Base-by-base conservation (phyloP, 2,888 invertebrate genomes). In the Pristionchus fissidentatus region DNA sequence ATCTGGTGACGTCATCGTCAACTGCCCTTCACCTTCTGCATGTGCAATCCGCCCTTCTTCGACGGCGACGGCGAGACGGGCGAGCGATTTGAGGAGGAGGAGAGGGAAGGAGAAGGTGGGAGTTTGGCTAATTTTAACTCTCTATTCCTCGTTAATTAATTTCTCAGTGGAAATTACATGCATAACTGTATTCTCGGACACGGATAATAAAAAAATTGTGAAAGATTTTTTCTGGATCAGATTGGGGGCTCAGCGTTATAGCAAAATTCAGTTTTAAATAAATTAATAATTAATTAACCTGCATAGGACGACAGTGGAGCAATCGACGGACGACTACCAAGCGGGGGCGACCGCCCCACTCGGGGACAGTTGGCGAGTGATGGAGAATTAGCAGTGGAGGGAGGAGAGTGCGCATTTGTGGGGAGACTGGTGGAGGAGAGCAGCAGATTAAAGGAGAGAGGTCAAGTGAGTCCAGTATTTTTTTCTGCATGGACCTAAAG, bases 1-100 rank as follows among this genome's bases (percentile, higher is more conserved):
- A 55, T 4, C n/a, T 82, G 46, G 55, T 43, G 4, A 35, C 26
- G 15, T 35, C 46, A n/a, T 62, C 46, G 19, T 22, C 43, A n/a
- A n/a, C 43, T 3, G 15, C 35, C 62, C 66, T 3, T 43, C 35
- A 91, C 93, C 83, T 94, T 94, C 89, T 93, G 93, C 84, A 96
- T 99, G 95, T 98, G 98, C 92, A 99, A 99, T 94, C 99, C 99
- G 55, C 99, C 99, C 22, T 99, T 99, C 93, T 98, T 96, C 92
- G 93, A 93, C 81, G 81, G 66, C 19, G 93, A 93, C 79, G 92
- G 92, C 1, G 93, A 93, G 86, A 82, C 79, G 29, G 83, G 84
- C 1, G 43, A 70, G 70, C 22, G 70, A 70, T 70, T 70, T 13
- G 70, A n/a, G 41, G 70, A 41, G 41, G 57, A 4, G 57, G 4